phyloP scores from a whole-genome alignment of 1,140 invertebrate species.

The Papilio aristodemus region DNA sequence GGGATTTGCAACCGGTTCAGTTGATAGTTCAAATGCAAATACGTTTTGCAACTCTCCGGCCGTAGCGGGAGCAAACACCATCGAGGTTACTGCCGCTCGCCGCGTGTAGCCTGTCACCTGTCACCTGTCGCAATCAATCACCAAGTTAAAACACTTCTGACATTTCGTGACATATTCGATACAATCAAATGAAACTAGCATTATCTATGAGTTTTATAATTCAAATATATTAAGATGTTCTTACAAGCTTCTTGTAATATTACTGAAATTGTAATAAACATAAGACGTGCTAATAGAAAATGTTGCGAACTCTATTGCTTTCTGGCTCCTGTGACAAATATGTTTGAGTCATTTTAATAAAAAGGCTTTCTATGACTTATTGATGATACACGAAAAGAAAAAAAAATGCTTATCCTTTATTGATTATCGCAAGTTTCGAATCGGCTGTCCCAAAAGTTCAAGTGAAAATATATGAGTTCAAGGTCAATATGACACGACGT shows the following conservation, averaged over 20 bases:
- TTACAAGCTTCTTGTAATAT: no score
- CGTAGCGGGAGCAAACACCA: not conserved
- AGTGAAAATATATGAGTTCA: conserved; percentile 5
- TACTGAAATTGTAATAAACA: no score
- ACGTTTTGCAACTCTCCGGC: not conserved
- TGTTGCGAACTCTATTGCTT: no score
- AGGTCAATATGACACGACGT: not conserved
- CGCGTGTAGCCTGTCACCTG: not conserved
- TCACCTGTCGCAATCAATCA: conserved; percentile 13
- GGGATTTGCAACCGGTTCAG: not conserved
- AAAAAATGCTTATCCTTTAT: no score
- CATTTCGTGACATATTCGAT: not conserved
- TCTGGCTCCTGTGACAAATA: no score
- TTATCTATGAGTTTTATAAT: not conserved
- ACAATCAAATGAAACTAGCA: no score
- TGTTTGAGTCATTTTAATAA: no score
- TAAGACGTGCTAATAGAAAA: no score
- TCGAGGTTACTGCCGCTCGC: not conserved
- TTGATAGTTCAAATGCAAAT: not conserved
- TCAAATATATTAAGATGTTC: not conserved
- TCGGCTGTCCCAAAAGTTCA: not conserved
- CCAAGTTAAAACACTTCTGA: not conserved
- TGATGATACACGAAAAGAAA: no score
- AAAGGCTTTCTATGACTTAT: no score
- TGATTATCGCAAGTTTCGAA: not conserved